Evolutionary conservation across 1,140 invertebrate species (phyloP).

Genomic region (Xylocopa sonorina): DNA sequence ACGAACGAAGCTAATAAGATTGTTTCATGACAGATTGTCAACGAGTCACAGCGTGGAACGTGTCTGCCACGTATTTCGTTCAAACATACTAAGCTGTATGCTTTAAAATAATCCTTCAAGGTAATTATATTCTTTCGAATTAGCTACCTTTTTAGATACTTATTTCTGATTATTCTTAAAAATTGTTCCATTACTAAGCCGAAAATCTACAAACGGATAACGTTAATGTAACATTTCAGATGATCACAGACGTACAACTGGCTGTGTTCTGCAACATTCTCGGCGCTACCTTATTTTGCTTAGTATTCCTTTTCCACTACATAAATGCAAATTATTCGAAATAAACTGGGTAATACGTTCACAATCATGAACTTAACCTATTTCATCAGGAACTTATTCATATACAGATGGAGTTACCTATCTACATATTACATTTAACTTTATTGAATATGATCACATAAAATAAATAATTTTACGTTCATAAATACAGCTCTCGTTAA

Average conservation of each 20-base stretch:
- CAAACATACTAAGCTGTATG: neutral
- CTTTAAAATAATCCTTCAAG: constrained; percentile 14
- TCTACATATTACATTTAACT: constrained; percentile 11
- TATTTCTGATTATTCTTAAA: neutral
- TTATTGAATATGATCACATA: neutral
- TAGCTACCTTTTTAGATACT: neutral
- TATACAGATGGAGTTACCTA: neutral
- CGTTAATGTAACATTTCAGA: constrained; percentile 82
- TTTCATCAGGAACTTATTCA: neutral
- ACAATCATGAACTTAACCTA: constrained; percentile 34
- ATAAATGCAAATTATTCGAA: constrained; percentile 93
- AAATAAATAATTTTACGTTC: constrained; percentile 4
- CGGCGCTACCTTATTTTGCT: constrained; percentile 95
- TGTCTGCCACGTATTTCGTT: constrained; percentile 29
- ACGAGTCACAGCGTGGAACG: neutral
- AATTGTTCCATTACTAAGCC: neutral
- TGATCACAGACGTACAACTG: constrained; percentile 98
- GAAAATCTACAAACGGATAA: neutral
- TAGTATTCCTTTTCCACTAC: constrained; percentile 98
- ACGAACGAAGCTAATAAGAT: neutral
- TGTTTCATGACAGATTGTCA: neutral
- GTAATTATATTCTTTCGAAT: neutral
- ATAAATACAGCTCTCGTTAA: constrained; percentile 8
- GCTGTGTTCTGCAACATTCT: constrained; percentile 98
- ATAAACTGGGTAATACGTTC: constrained; percentile 72